phyloP scores from a whole-genome alignment of 1,140 invertebrate genomes.

The Calycopis cecrops region DNA sequence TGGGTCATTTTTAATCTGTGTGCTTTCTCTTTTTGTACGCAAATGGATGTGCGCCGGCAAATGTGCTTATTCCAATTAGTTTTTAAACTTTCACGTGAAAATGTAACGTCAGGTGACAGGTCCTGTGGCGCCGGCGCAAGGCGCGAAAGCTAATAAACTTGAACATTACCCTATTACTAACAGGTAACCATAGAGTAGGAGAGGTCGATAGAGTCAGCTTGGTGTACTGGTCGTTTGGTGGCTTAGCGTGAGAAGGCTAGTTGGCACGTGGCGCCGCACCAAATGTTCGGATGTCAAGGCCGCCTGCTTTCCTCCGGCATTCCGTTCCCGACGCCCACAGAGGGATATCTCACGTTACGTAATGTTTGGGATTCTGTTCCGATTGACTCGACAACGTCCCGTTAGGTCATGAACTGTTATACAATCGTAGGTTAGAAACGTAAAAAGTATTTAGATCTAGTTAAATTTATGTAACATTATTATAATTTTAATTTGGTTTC shows the following conservation, averaged over 20 bases:
- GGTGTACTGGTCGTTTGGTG: conserved; percentile 34
- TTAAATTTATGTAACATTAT: no score
- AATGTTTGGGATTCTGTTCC: conserved; percentile 62
- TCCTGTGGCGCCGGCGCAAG: conserved; percentile 52
- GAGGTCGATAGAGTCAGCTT: conserved; percentile 22
- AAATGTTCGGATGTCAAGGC: conserved; percentile 71
- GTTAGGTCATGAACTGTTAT: no score
- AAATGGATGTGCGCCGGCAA: conserved; percentile 29
- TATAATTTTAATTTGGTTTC: no score
- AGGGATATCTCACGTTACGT: conserved; percentile 71
- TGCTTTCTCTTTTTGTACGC: conserved; percentile 53
- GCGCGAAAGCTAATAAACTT: conserved; percentile 62
- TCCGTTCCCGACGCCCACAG: conserved; percentile 66
- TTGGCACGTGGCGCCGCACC: conserved; percentile 48
- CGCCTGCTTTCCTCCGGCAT: conserved; percentile 69
- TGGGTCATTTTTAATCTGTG: conserved; percentile 69
- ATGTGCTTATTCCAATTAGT: background rate
- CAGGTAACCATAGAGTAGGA: conserved; percentile 36
- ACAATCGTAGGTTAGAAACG: no score
- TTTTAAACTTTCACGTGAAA: conserved; percentile 31
- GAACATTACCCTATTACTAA: conserved; percentile 43
- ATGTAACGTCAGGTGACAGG: conserved; percentile 28
- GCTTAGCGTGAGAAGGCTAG: conserved; percentile 21
- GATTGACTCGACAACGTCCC: conserved; percentile 29
- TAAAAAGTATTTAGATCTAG: no score